phyloP scores from a whole-genome alignment of 2,888 invertebrate species.

The Cheilosia scutellata region DNA sequence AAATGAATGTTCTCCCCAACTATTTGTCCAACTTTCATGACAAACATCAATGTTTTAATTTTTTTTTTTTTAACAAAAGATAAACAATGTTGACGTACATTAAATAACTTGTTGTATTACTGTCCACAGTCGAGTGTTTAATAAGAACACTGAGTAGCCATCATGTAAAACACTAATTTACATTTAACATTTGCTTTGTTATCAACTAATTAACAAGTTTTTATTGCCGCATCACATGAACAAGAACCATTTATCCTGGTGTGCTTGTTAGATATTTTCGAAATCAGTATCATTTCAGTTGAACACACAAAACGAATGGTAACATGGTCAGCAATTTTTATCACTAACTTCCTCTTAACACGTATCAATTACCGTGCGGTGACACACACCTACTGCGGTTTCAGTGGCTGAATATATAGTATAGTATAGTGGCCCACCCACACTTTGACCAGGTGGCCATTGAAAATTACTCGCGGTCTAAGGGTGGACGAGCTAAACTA shows the following conservation, averaged over 20 bases:
- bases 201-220: conserved; percentile 74
- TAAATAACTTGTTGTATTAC: conserved; percentile 48
- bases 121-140: conserved; percentile 69
- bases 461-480: conserved; percentile 1
- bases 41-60: conserved; percentile 65
- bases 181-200: conserved; percentile 76
- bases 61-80: conserved; percentile 37
- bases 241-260: conserved; percentile 65
- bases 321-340: conserved; percentile 75
- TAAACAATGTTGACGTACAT: conserved; percentile 70
- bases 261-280: conserved; percentile 66
- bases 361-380: conserved; percentile 70
- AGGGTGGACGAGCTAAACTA: conserved; percentile 36
- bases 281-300: conserved; percentile 75
- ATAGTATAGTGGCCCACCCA: conserved; percentile 26
- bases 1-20: conserved; percentile 36
- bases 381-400: conserved; percentile 18
- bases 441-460: conserved; percentile 9
- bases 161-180: conserved; percentile 76
- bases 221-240: conserved; percentile 74
- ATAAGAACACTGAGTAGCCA: conserved; percentile 73
- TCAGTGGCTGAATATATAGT: not conserved
- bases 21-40: conserved; percentile 62
- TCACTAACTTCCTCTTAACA: conserved; percentile 73
- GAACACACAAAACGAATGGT: conserved; percentile 69